Evolutionary conservation across 2,888 invertebrate species (phyloP).

Genomic region (Agriopis marginaria): DNA sequence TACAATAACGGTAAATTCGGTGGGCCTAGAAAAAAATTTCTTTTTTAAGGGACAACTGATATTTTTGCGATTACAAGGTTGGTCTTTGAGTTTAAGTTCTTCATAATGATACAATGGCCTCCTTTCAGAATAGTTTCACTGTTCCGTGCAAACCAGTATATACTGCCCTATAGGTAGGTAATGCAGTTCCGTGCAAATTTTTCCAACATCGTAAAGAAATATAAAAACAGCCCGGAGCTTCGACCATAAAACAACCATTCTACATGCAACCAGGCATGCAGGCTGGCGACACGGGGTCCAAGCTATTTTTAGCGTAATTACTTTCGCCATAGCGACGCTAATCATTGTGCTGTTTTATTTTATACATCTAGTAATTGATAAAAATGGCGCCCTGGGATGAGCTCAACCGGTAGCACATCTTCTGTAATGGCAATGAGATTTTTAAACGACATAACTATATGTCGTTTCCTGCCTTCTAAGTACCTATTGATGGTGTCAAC

Average conservation of each 20-base stretch:
- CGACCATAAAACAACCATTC: slow-evolving; percentile 1
- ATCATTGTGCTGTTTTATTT: slow-evolving; percentile 18
- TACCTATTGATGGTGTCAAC: too few relatives aligned
- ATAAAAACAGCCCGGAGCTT: background rate
- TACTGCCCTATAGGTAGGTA: too few relatives aligned
- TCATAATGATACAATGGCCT: too few relatives aligned
- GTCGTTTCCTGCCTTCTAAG: background rate
- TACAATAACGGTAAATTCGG: too few relatives aligned
- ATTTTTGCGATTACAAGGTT: too few relatives aligned
- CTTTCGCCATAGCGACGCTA: slow-evolving; percentile 19
- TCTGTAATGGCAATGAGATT: slow-evolving; percentile 1
- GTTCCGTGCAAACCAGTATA: too few relatives aligned
- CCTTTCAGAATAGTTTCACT: too few relatives aligned
- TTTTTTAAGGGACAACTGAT: too few relatives aligned
- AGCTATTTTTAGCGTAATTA: slow-evolving; percentile 33
- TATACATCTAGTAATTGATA: slow-evolving; percentile 19
- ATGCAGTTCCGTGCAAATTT: too few relatives aligned
- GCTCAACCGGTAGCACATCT: background rate
- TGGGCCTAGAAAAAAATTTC: too few relatives aligned
- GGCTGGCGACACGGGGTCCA: slow-evolving; percentile 6
- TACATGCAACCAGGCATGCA: slow-evolving; percentile 3
- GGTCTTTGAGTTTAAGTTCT: too few relatives aligned
- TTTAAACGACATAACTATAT: background rate
- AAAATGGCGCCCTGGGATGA: slow-evolving; percentile 14
- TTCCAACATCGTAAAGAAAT: too few relatives aligned